A percentile compares a stretch with the other conserved stretches of the same genome.
phyloP scores from a whole-genome alignment of 2,888 invertebrate genomes.

The Yponomeuta malinellus region DNA sequence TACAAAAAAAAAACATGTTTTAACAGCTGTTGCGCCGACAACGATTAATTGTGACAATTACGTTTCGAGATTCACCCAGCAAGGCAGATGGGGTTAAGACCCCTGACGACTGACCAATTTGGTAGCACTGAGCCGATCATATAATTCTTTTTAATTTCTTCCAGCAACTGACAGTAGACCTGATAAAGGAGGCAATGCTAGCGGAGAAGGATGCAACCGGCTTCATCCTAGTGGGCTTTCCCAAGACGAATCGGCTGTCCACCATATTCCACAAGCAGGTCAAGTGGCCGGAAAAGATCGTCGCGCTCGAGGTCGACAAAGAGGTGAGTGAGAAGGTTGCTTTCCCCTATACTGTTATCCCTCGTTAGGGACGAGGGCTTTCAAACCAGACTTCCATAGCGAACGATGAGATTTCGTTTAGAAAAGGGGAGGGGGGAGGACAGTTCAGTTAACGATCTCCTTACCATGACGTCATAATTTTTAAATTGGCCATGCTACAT shows the following conservation, averaged over 20 bases:
- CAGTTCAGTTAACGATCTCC: too few species aligned
- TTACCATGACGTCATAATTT: too few species aligned
- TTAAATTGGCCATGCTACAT: too few species aligned
- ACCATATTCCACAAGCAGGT: constrained; percentile 64
- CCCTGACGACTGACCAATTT: too few species aligned
- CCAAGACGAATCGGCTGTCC: constrained; percentile 69
- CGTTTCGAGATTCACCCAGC: too few species aligned
- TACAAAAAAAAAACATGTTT: too few species aligned
- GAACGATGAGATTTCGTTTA: background rate
- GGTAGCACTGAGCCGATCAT: background rate
- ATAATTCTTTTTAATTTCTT: constrained; percentile 20
- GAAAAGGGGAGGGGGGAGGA: background rate
- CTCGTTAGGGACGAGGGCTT: too few species aligned
- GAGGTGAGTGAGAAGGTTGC: constrained; percentile 37
- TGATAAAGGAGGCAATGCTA: constrained; percentile 75
- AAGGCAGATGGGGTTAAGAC: too few species aligned
- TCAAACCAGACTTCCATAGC: too few species aligned
- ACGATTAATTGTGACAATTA: too few species aligned
- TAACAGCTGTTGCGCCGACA: too few species aligned
- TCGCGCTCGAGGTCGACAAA: constrained; percentile 62
- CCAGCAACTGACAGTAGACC: constrained; percentile 71
- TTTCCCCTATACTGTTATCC: background rate
- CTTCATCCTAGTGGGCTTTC: constrained; percentile 75
- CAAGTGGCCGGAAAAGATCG: constrained; percentile 69
- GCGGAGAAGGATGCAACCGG: constrained; percentile 61